Base-by-base conservation (phyloP, 2,888 invertebrate genomes). In the Mythimna lalbum region DNA sequence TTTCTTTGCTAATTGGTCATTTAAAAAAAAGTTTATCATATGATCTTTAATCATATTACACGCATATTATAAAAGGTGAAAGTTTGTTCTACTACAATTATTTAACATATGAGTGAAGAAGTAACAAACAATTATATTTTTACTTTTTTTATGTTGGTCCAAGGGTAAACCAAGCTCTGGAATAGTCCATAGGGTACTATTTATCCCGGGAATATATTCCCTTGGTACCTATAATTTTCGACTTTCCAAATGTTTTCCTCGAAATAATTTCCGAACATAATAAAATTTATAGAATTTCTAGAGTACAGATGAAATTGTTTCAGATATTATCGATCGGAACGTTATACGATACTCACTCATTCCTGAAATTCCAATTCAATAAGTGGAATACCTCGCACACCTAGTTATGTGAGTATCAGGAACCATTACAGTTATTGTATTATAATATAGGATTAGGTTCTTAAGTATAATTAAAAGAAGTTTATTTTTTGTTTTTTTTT, bases 291-390 rank as follows among this genome's bases (percentile, higher is more conserved):
- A 17, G 17, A 9, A 39, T 14, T 49, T 36, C 2, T 1, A 27
- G 21, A 31, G 2, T 36, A 5, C 1, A 43, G 17, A 60, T 72
- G 5, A 33, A 52, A 52, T 12, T 31, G 39, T 23, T 19, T 50
- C 7, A 12, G 14, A 52, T 5, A 43, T n/a, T 33, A 52, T 61
- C 17, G 52, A 52, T 72, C 12, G 43, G 12, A 43, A 43, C 23
- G n/a, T 50, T 12, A 9, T n/a, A 12, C n/a, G 7, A 31, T 6
- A n/a, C 12, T n/a, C 9, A 62, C 43, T 62, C 49, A 61, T 69
- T 50, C 50, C 17, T n/a, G 31, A 7, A 61, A 31, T n/a, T 61
- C 31, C 31, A 60, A 31, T 71, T 50, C 5, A 39, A 14, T 31
- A 50, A 39, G 60, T 10, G 10, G 7, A 50, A 19, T 6, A n/a